These are phyloP conservation scores for Macrostomum cliftonense DNA, from an alignment of 2,888 invertebrate genomes.

Conservation along the genomic window DNA sequence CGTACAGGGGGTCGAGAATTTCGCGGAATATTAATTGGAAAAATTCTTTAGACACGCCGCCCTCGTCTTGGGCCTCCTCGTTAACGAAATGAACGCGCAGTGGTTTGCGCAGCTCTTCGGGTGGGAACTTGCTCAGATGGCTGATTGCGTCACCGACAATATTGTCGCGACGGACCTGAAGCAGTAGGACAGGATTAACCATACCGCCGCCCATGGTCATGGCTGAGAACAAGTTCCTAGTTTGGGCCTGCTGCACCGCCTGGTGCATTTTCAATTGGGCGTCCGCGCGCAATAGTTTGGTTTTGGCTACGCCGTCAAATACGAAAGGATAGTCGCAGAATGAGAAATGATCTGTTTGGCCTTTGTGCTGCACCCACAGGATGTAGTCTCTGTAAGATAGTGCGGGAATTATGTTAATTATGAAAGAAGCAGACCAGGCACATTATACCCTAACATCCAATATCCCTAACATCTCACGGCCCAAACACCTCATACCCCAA, in stretches of 20 bases:
- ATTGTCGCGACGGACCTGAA: constrained; percentile 53
- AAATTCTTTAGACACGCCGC: constrained; percentile 61
- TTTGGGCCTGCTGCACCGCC: constrained; percentile 10
- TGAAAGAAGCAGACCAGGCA: no score
- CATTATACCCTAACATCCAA: no score
- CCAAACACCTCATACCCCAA: no score
- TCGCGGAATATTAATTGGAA: constrained; percentile 28
- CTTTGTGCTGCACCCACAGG: constrained; percentile 46
- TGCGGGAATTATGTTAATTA: no score
- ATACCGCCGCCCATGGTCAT: constrained; percentile 5
- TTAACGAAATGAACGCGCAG: constrained; percentile 59
- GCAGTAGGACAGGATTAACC: constrained; percentile 43
- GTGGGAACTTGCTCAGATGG: no score
- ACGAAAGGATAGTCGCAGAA: constrained; percentile 85
- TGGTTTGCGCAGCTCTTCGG: not conserved
- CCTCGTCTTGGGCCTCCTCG: constrained; percentile 91
- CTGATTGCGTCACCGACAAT: constrained; percentile 52
- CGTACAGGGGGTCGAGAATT: constrained; percentile 82
- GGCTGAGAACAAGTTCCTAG: not conserved
- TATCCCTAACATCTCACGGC: no score
- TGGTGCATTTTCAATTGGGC: constrained; percentile 51
- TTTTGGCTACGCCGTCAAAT: constrained; percentile 78
- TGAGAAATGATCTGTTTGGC: constrained; percentile 17
- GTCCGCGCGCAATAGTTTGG: constrained; percentile 49
- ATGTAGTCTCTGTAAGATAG: constrained; percentile 60